Evolutionary conservation across 1,140 invertebrate genomes (phyloP), one percentile per base, ranked within the genome.

Genomic region (Campoletis sonorensis): DNA sequence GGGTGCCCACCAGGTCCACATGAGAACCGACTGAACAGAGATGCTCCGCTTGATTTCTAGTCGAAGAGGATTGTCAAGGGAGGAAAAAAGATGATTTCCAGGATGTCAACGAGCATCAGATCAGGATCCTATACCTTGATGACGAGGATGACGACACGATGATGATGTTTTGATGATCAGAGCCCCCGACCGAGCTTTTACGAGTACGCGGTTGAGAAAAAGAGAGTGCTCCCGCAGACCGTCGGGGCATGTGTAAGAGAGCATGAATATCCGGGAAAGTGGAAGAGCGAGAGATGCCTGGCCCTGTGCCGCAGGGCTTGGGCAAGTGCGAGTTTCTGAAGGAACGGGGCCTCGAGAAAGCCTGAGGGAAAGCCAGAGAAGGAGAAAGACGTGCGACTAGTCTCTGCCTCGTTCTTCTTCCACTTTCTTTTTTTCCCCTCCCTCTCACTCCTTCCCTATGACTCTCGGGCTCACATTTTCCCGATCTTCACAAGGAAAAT

Each of bases 401-500:
- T 33, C 30, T 33, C 30, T 33, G 30, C 30, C 26, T 15, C n/a
- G 67, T 13, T 2, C 49, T 76, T 84, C 68, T 79, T 79, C 81
- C 45, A 18, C 33, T 49, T 83, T 82, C 51, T 79, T 72, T 82
- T 61, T 72, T 27, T 73, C 67, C 71, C 84, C 81, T 84, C 79
- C 81, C 40, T 80, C 45, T 49, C 21, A 49, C 76, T 84, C 77
- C 70, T 73, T 82, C 77, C 85, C 84, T 86, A 87, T 88, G 86
- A 15, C 45, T 87, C 85, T 88, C 89, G 86, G 86, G 3, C 86
- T 88, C 89, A 87, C 87, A 88, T 89, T 88, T 88, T 86, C 85
- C 88, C 85, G 86, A 88, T 88, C 87, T 88, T 88, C 85, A 83
- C 87, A 85, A 84, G 88, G 87, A 90, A 90, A 90, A 58, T 90